These are phyloP conservation scores for Neria commutata DNA, from an alignment of 2,888 invertebrate species.

Conservation along the genomic window DNA sequence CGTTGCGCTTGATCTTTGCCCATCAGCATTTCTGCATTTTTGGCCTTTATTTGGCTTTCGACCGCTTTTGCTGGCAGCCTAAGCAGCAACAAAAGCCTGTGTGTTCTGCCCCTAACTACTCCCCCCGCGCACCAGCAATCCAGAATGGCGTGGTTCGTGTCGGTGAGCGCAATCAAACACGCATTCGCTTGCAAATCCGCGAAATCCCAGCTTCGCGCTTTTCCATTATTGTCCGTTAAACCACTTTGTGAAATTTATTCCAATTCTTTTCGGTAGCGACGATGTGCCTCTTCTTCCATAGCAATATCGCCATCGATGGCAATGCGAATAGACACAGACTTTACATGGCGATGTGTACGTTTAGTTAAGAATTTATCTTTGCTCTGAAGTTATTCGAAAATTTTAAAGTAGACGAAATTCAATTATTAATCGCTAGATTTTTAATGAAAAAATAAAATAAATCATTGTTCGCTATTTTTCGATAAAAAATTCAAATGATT, in stretches of 20 bases:
- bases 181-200: slow-evolving; percentile 32
- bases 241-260: slow-evolving; percentile 4
- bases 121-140: background rate
- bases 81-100: background rate
- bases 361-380: too few relatives aligned
- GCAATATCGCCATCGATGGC: too few relatives aligned
- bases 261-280: too few relatives aligned
- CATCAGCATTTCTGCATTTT: background rate
- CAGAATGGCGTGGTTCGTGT: slow-evolving; percentile 35
- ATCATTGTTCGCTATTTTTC: too few relatives aligned
- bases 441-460: too few relatives aligned
- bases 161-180: slow-evolving; percentile 15
- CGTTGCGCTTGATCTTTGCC: background rate
- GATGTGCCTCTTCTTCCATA: too few relatives aligned
- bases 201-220: slow-evolving; percentile 30
- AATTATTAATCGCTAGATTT: too few relatives aligned
- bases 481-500: too few relatives aligned
- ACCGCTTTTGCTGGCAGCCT: slow-evolving; percentile 10
- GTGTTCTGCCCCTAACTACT: background rate
- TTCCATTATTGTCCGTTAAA: slow-evolving; percentile 25
- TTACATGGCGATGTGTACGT: too few relatives aligned
- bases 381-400: too few relatives aligned
- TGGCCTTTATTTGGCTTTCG: background rate
- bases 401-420: too few relatives aligned
- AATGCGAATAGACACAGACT: too few relatives aligned